These are phyloP conservation scores for Saccopteryx leptura DNA, from an alignment of 2,113 vertebrate species.

Conservation along the genomic window DNA sequence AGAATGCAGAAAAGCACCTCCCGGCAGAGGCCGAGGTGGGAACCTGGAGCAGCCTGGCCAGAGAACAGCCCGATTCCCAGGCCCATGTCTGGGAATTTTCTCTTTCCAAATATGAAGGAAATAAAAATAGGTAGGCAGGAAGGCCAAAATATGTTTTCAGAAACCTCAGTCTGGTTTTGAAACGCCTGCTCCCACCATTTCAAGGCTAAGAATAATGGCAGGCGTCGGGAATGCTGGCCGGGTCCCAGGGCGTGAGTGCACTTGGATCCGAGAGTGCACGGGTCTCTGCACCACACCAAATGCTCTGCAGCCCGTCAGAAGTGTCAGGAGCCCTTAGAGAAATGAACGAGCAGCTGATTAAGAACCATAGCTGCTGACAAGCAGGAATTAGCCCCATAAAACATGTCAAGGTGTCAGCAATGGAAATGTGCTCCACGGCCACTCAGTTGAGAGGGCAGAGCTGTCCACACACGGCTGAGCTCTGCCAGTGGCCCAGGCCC, in stretches of 20 bases:
- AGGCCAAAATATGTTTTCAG: slow-evolving; percentile 81
- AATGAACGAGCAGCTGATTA: slow-evolving; percentile 78
- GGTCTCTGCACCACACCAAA: slow-evolving; percentile 35
- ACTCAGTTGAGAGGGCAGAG: slow-evolving; percentile 29
- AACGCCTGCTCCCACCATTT: slow-evolving; percentile 78
- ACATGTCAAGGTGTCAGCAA: slow-evolving; percentile 71
- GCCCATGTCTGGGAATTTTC: slow-evolving; percentile 81
- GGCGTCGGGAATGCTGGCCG: slow-evolving; percentile 68
- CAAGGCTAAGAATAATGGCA: slow-evolving; percentile 81
- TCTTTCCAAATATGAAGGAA: slow-evolving; percentile 78
- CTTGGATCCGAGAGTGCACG: not conserved
- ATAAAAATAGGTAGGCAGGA: slow-evolving; percentile 84
- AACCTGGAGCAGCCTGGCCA: not conserved
- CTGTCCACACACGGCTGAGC: slow-evolving; percentile 24
- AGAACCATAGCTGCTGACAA: slow-evolving; percentile 74
- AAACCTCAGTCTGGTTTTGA: slow-evolving; percentile 79
- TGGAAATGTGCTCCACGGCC: slow-evolving; percentile 13
- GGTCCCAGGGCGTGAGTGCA: slow-evolving; percentile 67
- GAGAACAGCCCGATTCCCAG: slow-evolving; percentile 78
- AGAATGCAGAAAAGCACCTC: not conserved
- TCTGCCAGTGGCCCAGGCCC: not conserved
- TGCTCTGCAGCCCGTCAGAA: slow-evolving; percentile 57
- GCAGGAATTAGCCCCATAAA: slow-evolving; percentile 76
- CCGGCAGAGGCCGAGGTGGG: not conserved
- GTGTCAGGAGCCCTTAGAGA: slow-evolving; percentile 74